Conservation (phyloP, 2,888 invertebrate genomes). For the Pocota personata region DNA sequence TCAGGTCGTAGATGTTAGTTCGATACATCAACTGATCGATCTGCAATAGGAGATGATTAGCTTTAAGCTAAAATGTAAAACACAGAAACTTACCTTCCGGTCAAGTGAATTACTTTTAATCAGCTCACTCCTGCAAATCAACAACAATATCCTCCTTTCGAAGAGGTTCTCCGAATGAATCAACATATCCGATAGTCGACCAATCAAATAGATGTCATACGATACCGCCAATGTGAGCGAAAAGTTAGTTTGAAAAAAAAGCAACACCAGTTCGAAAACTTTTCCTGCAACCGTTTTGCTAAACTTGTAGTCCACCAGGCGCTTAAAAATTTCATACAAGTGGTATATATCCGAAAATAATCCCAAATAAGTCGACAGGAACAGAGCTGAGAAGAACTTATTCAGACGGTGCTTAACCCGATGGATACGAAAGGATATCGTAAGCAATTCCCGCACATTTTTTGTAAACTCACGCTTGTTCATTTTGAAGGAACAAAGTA, state of each 20-base stretch:
- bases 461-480: background rate
- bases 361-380: background rate
- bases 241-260: background rate
- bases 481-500: background rate
- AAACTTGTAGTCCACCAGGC: background rate
- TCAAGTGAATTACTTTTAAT: background rate
- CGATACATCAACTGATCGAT: too few species aligned
- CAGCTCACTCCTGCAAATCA: background rate
- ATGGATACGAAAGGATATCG: background rate
- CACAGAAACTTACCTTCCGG: background rate
- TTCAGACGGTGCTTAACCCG: background rate
- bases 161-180: background rate
- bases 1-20: too few species aligned
- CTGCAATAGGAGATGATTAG: background rate
- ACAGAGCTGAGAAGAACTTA: background rate
- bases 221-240: background rate
- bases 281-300: too few species aligned
- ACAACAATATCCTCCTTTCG: background rate
- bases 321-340: background rate
- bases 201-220: slow-evolving; percentile 14
- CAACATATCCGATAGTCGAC: background rate
- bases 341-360: background rate
- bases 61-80: background rate
- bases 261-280: background rate
- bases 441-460: background rate